A percentile compares a stretch with the other conserved stretches of the same genome.
phyloP scores from a whole-genome alignment of 2,888 invertebrate genomes.

The Julus scandinavius region DNA sequence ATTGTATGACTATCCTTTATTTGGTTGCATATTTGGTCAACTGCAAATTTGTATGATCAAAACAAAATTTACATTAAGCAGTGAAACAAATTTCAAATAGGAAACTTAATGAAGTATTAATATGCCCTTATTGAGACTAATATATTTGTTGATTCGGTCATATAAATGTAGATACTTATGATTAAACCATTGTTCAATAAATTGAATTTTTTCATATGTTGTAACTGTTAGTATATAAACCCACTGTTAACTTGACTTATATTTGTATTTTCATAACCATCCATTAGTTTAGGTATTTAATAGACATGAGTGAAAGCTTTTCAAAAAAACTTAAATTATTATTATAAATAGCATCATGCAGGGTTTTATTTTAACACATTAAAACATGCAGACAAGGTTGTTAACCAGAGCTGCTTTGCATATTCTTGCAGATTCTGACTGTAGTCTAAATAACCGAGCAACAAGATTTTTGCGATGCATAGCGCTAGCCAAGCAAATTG shows the following conservation, averaged over 20 bases:
- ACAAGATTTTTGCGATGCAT: too few species aligned
- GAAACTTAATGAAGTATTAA: background rate
- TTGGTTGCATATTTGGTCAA: background rate
- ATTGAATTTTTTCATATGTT: background rate
- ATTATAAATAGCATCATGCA: too few species aligned
- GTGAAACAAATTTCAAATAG: background rate
- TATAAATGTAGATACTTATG: conserved; percentile 40
- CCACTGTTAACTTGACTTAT: background rate
- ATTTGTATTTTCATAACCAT: too few species aligned
- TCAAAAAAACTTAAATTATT: too few species aligned
- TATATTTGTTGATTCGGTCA: conserved; percentile 33
- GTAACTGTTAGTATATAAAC: background rate
- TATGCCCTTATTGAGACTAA: conserved; percentile 1
- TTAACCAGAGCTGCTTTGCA: too few species aligned
- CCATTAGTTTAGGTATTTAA: too few species aligned
- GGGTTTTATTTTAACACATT: too few species aligned
- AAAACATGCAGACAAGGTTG: too few species aligned
- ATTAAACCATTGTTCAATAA: conserved; percentile 30
- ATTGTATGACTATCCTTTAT: background rate
- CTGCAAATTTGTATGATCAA: background rate
- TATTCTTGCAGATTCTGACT: too few species aligned
- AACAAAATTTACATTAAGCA: background rate
- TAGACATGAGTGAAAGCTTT: too few species aligned
- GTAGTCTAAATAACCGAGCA: too few species aligned
- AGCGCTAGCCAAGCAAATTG: too few species aligned